These are phyloP conservation scores for Ateles fusciceps DNA, from an alignment of 2,797 vertebrate genomes.

Conservation along the genomic window DNA sequence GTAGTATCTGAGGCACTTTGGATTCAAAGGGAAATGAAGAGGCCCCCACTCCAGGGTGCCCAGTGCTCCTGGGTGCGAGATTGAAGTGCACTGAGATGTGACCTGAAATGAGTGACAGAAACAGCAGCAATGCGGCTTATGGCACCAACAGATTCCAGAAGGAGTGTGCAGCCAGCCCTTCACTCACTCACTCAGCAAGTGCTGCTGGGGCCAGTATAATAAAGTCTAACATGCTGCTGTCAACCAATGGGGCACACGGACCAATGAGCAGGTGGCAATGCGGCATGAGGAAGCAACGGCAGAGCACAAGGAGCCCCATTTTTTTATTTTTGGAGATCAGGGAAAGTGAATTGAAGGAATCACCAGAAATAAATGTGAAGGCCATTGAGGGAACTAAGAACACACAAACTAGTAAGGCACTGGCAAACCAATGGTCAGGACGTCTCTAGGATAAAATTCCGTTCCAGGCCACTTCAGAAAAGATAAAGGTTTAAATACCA, in stretches of 20 bases:
- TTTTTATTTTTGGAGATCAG: background rate
- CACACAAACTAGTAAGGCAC: accelerated
- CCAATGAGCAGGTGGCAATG: accelerated
- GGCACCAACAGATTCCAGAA: background rate
- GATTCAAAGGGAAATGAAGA: background rate
- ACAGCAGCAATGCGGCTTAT: accelerated
- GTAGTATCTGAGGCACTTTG: accelerated
- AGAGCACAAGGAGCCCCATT: accelerated
- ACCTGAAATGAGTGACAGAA: background rate
- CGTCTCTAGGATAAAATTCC: background rate
- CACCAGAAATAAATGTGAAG: accelerated
- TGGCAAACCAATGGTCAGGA: accelerated
- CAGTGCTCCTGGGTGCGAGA: background rate
- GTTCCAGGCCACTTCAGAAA: background rate
- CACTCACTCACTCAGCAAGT: background rate
- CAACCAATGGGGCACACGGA: accelerated
- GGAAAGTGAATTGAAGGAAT: background rate
- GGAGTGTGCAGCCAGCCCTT: accelerated
- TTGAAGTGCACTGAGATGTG: background rate
- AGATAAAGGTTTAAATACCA: background rate
- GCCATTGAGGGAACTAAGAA: background rate
- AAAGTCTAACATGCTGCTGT: accelerated
- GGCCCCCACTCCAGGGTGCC: too few species aligned
- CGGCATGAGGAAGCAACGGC: accelerated
- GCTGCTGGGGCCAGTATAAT: accelerated